Evolutionary conservation across 1,140 invertebrate species (phyloP).

Genomic region (Acromyrmex heyeri): DNA sequence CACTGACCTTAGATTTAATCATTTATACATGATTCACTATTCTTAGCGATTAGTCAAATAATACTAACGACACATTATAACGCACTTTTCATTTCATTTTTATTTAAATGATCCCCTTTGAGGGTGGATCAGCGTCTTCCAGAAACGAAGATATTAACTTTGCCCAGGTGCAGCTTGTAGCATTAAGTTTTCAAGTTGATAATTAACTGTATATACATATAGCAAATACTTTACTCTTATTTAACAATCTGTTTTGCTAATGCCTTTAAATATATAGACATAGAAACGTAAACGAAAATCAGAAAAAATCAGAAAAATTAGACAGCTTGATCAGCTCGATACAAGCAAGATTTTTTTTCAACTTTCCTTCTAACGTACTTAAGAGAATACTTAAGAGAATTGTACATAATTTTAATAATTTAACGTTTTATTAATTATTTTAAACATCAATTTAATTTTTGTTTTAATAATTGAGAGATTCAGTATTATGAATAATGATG

Average conservation of each 20-base stretch:
- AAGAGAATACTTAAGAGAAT: not conserved
- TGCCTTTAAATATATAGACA: not conserved
- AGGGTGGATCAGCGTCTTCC: constrained; percentile 73
- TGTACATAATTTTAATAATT: constrained; percentile 11
- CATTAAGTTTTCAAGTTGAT: constrained; percentile 16
- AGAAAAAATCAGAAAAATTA: constrained; percentile 6
- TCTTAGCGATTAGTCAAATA: constrained; percentile 46
- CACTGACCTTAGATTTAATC: constrained; percentile 55
- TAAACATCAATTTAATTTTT: not conserved
- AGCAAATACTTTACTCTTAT: constrained; percentile 3
- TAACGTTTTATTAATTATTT: constrained; percentile 30
- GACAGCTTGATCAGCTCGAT: not conserved
- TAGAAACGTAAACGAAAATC: not conserved
- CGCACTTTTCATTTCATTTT: constrained; percentile 25
- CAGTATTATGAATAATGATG: not conserved
- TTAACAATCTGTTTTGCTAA: constrained; percentile 10
- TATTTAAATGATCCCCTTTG: constrained; percentile 40
- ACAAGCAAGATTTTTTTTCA: not conserved
- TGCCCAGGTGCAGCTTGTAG: constrained; percentile 68
- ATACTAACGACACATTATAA: constrained; percentile 34
- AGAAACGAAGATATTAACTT: constrained; percentile 74
- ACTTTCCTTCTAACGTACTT: constrained; percentile 1
- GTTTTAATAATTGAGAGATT: not conserved
- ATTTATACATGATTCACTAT: constrained; percentile 32
- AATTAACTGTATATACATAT: constrained; percentile 27